Percentiles rank a stretch among this genome's conserved stretches.
phyloP scores from a whole-genome alignment of 2,113 vertebrate genomes.

The Ceyx margarethae region DNA sequence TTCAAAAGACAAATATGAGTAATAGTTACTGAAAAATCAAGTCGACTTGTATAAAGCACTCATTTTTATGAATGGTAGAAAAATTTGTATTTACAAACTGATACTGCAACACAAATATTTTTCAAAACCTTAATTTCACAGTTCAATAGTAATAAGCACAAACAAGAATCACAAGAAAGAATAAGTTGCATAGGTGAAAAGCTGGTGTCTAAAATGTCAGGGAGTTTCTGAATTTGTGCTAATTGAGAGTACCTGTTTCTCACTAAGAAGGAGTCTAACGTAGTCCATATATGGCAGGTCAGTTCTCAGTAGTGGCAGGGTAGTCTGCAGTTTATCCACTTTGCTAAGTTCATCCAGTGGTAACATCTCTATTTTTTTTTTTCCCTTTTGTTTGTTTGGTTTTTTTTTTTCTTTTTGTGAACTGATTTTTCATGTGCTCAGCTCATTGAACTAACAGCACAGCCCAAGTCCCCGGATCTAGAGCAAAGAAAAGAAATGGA shows the following conservation, averaged over 20 bases:
- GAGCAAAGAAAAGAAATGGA: background rate
- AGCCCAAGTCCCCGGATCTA: background rate
- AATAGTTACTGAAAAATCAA: background rate
- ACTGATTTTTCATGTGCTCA: background rate
- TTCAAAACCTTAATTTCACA: background rate
- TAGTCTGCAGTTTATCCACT: background rate
- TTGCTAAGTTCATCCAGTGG: background rate
- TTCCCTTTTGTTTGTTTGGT: background rate
- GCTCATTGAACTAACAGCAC: background rate
- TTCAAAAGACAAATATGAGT: background rate
- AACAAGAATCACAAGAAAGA: background rate
- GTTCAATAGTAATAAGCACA: background rate
- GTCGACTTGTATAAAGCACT: background rate
- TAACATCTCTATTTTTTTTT: background rate
- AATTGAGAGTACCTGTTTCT: background rate
- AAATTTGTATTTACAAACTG: background rate
- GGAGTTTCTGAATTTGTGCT: background rate
- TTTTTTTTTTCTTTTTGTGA: no score
- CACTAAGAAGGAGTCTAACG: background rate
- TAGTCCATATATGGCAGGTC: accelerated
- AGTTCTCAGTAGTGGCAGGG: background rate
- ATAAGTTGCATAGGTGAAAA: background rate
- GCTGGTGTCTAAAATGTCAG: background rate
- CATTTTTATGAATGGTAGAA: background rate
- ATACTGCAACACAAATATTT: background rate